Evolutionary conservation across 2,113 vertebrate species (phyloP).

Genomic region (Gobiocypris rarus): DNA sequence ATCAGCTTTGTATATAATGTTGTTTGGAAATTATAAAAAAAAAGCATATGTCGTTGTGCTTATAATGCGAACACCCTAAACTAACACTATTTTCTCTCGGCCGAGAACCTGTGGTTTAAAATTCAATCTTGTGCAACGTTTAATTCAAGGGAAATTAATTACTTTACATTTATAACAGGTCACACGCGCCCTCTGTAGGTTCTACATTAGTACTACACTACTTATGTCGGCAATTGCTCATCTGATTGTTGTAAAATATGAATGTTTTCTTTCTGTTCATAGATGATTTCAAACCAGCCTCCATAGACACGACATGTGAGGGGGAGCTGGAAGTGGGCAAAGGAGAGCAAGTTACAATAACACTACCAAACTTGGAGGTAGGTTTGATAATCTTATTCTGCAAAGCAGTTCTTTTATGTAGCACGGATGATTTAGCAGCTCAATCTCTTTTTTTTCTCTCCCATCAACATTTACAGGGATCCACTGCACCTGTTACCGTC

Average conservation of each 20-base stretch:
- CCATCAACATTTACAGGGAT: conserved; percentile 77
- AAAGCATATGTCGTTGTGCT: background rate
- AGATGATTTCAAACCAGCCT: conserved; percentile 99
- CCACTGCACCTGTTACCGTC: conserved; percentile 91
- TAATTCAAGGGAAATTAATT: background rate
- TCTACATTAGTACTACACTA: background rate
- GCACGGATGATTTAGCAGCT: background rate
- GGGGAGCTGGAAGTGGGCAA: conserved; percentile 96
- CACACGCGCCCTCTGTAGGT: conserved; percentile 7
- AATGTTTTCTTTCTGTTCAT: conserved; percentile 36
- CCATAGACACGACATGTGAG: conserved; percentile 94
- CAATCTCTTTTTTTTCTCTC: background rate
- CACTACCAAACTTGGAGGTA: conserved; percentile 96
- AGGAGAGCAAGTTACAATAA: conserved; percentile 98
- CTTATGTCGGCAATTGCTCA: background rate
- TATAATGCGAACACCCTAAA: background rate
- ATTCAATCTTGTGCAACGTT: background rate
- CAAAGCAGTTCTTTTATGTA: background rate
- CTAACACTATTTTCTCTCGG: background rate
- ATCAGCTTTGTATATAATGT: background rate
- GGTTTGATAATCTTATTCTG: conserved; percentile 39
- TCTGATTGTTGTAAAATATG: background rate
- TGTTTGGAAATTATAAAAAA: background rate
- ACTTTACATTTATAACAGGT: background rate
- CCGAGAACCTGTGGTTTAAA: background rate